Percentiles rank a stretch among this genome's conserved stretches.
phyloP scores from a whole-genome alignment of 2,797 vertebrate genomes.

The Ptychadena robeensis region DNA sequence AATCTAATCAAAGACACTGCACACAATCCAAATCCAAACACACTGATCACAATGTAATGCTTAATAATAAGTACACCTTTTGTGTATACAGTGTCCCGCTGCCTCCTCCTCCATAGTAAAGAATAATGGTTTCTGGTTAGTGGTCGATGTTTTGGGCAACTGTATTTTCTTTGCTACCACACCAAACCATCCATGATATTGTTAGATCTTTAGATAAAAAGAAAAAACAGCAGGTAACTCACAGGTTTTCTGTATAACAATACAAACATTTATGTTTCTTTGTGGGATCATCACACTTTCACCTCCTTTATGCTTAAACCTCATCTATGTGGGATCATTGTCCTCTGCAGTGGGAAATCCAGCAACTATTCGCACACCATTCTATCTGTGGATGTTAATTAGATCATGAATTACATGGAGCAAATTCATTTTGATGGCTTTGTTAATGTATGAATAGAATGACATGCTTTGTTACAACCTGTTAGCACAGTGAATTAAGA shows the following conservation, averaged over 20 bases:
- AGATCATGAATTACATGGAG: conserved; percentile 46
- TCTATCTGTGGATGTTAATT: conserved; percentile 35
- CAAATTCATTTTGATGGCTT: conserved; percentile 38
- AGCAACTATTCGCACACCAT: conserved; percentile 12
- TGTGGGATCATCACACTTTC: too few relatives aligned
- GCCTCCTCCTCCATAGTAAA: too few relatives aligned
- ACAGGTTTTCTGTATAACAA: background rate
- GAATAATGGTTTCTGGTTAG: too few relatives aligned
- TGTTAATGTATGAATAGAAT: conserved; percentile 32
- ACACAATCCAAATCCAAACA: too few relatives aligned
- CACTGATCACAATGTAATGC: too few relatives aligned
- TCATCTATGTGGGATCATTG: conserved; percentile 21
- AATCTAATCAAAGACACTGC: too few relatives aligned
- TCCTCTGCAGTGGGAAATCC: conserved; percentile 25
- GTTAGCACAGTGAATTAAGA: conserved; percentile 29
- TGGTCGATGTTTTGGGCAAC: too few relatives aligned
- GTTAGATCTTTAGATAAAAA: too few relatives aligned
- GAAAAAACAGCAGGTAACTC: background rate
- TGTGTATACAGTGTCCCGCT: too few relatives aligned
- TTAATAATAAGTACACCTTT: too few relatives aligned
- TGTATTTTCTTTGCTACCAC: too few relatives aligned
- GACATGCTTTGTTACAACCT: conserved; percentile 48
- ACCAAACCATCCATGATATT: too few relatives aligned
- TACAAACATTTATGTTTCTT: conserved; percentile 10
- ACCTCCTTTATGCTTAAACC: conserved; percentile 9